Conservation (phyloP, 1,140 invertebrate genomes). For the Macrobrachium nipponense region DNA sequence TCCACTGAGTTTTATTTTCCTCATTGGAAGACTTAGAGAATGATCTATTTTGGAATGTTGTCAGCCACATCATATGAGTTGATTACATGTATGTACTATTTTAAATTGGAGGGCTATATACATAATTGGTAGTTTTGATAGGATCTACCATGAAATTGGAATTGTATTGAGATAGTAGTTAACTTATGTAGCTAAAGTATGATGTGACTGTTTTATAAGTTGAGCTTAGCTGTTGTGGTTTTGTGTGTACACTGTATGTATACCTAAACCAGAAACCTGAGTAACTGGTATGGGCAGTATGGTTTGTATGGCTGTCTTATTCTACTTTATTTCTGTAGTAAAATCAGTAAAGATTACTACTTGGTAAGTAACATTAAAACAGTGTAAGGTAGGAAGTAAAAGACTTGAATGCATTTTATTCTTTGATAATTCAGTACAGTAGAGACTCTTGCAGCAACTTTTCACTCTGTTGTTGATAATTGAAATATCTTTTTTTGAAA, state of each 20-base stretch:
- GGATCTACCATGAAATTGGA: too few species aligned
- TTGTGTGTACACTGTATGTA: constrained; percentile 4
- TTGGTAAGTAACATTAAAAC: constrained; percentile 23
- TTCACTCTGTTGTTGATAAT: neutral
- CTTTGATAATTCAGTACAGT: neutral
- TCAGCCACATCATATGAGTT: neutral
- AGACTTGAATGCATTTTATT: constrained; percentile 7
- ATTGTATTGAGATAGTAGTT: too few species aligned
- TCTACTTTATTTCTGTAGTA: neutral
- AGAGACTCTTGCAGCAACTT: constrained; percentile 35
- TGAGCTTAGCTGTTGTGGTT: neutral
- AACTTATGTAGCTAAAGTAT: neutral
- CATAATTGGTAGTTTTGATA: too few species aligned
- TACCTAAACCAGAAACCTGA: constrained; percentile 2
- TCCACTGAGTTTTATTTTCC: neutral
- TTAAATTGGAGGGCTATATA: too few species aligned
- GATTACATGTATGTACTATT: neutral
- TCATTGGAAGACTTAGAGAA: neutral
- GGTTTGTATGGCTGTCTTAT: neutral
- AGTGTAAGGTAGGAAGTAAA: neutral
- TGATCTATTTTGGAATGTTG: neutral
- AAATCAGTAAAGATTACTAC: constrained; percentile 4
- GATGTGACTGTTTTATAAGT: constrained; percentile 13
- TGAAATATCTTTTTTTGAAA: neutral
- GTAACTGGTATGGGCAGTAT: constrained; percentile 7